These are phyloP conservation scores for Thymallus thymallus DNA, from an alignment of 2,113 vertebrate species.

Conservation along the genomic window DNA sequence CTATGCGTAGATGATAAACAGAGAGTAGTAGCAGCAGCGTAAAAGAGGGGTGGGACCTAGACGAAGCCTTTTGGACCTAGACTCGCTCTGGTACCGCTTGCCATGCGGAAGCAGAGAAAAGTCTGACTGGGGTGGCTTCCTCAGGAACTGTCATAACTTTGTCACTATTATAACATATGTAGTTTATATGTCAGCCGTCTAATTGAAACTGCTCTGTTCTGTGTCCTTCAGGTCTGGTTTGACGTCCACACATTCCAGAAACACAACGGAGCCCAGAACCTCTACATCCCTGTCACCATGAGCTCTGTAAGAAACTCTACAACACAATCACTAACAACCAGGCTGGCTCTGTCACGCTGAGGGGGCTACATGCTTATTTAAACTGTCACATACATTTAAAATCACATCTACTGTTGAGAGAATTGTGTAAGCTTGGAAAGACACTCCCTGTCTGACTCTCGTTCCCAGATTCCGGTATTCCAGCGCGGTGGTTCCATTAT, in stretches of 20 bases:
- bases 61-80: no score
- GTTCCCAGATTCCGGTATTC: conserved; percentile 83
- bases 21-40: no score
- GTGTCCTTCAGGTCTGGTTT: conserved; percentile 81
- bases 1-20: no score
- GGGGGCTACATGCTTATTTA: no score
- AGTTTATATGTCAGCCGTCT: neutral
- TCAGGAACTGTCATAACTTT: neutral
- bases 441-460: neutral
- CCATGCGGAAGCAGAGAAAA: no score
- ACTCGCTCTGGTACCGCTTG: no score
- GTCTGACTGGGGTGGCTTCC: no score
- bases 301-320: conserved; percentile 60
- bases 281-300: conserved; percentile 83
- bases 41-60: no score
- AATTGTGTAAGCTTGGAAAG: no score
- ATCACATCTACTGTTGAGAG: no score
- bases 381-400: no score
- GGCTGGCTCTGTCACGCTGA: neutral
- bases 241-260: conserved; percentile 83
- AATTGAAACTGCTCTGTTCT: neutral
- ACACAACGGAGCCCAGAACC: conserved; percentile 80
- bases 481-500: conserved; percentile 87
- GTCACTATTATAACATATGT: neutral
- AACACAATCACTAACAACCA: conserved; percentile 1